Evolutionary conservation across 2,113 vertebrate genomes (phyloP).

Genomic region (Hassar affinis): DNA sequence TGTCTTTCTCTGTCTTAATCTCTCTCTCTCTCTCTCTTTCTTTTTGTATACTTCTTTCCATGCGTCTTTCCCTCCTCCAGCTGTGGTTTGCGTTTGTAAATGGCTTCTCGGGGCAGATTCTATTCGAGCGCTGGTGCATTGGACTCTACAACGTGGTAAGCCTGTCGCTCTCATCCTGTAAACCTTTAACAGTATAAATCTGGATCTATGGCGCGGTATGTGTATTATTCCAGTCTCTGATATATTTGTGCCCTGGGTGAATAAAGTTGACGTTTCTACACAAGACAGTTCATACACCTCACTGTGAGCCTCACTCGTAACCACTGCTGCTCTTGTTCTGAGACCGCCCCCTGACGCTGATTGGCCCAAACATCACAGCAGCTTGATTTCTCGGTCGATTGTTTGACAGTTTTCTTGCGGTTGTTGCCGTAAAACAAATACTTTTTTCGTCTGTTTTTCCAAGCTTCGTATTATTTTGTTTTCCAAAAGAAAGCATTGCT

Average conservation of each 20-base stretch:
- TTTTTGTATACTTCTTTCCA: constrained; percentile 55
- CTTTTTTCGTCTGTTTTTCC: no score
- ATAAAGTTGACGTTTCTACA: neutral
- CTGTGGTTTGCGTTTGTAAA: constrained; percentile 99
- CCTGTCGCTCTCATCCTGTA: constrained; percentile 37
- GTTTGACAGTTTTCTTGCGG: neutral
- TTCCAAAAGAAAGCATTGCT: no score
- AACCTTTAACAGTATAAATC: neutral
- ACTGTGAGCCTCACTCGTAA: neutral
- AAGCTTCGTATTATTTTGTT: no score
- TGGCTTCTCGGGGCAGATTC: constrained; percentile 98
- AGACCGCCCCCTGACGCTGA: neutral
- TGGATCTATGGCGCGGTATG: neutral
- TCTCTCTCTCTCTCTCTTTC: neutral
- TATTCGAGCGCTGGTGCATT: constrained; percentile 98
- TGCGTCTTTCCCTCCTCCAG: constrained; percentile 76
- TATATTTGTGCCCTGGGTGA: neutral
- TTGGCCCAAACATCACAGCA: neutral
- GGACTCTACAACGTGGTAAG: constrained; percentile 99
- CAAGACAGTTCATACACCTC: neutral
- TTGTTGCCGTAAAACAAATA: no score
- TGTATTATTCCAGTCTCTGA: neutral
- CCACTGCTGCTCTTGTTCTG: neutral
- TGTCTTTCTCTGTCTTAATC: constrained; percentile 53
- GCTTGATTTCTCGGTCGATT: neutral